Percentiles rank a stretch among this genome's conserved stretches.
These are phyloP conservation scores for Emberiza fucata DNA, from an alignment of 2,113 vertebrate species.

Conservation along the genomic window DNA sequence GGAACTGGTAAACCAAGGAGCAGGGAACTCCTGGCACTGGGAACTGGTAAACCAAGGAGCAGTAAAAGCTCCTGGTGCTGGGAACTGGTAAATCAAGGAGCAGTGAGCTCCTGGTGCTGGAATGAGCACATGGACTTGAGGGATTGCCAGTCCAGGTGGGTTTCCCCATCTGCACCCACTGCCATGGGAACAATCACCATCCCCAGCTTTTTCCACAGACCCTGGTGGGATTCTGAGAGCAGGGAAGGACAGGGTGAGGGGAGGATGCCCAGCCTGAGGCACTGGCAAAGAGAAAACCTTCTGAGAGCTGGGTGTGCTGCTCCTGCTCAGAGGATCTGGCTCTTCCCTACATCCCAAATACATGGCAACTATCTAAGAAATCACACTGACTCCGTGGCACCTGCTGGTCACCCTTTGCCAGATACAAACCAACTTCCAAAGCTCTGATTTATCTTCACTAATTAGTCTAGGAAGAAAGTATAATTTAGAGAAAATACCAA, in stretches of 20 bases:
- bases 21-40: no score
- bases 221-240: background rate
- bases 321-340: background rate
- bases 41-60: no score
- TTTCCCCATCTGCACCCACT: background rate
- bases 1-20: background rate
- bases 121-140: background rate
- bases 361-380: background rate
- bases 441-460: background rate
- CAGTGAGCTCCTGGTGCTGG: background rate
- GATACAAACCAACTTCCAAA: background rate
- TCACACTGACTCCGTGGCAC: background rate
- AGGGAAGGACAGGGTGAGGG: slow-evolving; percentile 20
- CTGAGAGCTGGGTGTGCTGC: slow-evolving; percentile 5
- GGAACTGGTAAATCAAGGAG: no score
- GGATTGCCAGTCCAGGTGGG: background rate
- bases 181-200: slow-evolving; percentile 17
- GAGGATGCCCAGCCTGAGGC: slow-evolving; percentile 19
- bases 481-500: background rate
- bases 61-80: no score
- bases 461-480: background rate
- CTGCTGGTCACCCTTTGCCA: background rate
- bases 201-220: background rate
- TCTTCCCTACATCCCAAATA: background rate
- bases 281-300: slow-evolving; percentile 24